A percentile compares a stretch with the other conserved stretches of the same genome.
phyloP scores from a whole-genome alignment of 2,113 vertebrate species.

The Semnopithecus entellus region DNA sequence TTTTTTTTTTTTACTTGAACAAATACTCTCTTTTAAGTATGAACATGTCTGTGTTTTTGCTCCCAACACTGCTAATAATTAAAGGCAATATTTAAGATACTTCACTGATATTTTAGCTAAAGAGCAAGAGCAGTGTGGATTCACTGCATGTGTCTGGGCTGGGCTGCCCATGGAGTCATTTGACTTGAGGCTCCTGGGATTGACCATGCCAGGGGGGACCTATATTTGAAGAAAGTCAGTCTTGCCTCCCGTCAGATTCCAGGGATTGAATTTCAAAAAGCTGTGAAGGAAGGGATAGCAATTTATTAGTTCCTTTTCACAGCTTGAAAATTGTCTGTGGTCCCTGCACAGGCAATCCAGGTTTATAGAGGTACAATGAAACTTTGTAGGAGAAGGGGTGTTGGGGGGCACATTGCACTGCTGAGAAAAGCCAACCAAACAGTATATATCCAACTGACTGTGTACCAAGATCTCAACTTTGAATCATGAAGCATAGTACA shows the following conservation, averaged over 20 bases:
- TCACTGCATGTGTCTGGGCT: not conserved
- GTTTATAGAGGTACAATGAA: not conserved
- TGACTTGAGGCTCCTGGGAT: not conserved
- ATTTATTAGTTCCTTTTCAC: slow-evolving; percentile 47
- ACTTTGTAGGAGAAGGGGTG: not conserved
- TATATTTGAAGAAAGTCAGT: slow-evolving; percentile 22
- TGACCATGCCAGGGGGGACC: not conserved
- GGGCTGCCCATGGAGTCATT: not conserved
- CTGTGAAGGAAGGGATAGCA: not conserved
- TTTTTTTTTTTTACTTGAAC: not conserved
- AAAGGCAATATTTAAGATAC: not conserved
- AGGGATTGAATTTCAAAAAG: slow-evolving; percentile 38
- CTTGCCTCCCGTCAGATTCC: slow-evolving; percentile 1
- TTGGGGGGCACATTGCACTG: not conserved
- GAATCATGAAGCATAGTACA: not conserved
- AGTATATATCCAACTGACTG: not conserved
- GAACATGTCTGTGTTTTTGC: not conserved
- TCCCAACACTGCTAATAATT: not conserved
- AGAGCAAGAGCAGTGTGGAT: not conserved
- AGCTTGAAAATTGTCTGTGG: slow-evolving; percentile 6
- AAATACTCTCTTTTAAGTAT: not conserved
- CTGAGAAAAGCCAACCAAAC: not conserved
- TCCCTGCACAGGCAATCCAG: not conserved
- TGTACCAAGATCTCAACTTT: not conserved
- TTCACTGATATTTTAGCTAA: not conserved